Percentiles rank a stretch among this genome's conserved stretches.
phyloP scores from a whole-genome alignment of 2,113 vertebrate species.

The Passer montanus region DNA sequence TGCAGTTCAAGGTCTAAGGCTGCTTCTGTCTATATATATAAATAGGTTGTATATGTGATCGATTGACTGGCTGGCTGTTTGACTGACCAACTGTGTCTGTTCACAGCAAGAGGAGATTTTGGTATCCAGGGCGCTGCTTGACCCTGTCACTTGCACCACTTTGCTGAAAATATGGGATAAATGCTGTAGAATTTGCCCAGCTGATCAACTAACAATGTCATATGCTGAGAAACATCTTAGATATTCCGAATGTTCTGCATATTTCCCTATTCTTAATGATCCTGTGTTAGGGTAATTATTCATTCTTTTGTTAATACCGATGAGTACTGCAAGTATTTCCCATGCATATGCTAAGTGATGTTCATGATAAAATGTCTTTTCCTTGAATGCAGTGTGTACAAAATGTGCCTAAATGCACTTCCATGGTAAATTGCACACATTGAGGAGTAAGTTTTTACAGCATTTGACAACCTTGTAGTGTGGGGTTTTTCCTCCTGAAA shows the following conservation, averaged over 20 bases:
- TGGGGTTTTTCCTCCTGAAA: neutral
- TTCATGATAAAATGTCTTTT: neutral
- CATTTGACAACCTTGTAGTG: neutral
- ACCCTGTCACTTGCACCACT: neutral
- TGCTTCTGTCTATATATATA: neutral
- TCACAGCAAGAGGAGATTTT: neutral
- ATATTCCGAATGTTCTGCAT: neutral
- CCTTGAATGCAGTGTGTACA: neutral
- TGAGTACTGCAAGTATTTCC: neutral
- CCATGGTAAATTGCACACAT: neutral
- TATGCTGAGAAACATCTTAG: neutral
- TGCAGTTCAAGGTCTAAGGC: slow-evolving; percentile 11
- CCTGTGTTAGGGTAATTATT: neutral
- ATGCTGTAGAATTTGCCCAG: neutral
- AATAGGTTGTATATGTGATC: neutral
- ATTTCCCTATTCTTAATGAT: neutral
- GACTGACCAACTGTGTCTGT: neutral
- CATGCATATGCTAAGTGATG: neutral
- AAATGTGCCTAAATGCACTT: neutral
- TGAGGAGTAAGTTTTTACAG: neutral
- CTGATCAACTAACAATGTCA: neutral
- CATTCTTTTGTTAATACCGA: neutral
- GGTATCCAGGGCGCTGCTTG: neutral
- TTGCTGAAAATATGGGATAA: neutral
- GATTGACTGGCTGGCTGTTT: neutral